Evolutionary conservation across 1,140 invertebrate species (phyloP), one percentile per base, ranked within the genome.

Genomic region (Drosophila mauritiana): DNA sequence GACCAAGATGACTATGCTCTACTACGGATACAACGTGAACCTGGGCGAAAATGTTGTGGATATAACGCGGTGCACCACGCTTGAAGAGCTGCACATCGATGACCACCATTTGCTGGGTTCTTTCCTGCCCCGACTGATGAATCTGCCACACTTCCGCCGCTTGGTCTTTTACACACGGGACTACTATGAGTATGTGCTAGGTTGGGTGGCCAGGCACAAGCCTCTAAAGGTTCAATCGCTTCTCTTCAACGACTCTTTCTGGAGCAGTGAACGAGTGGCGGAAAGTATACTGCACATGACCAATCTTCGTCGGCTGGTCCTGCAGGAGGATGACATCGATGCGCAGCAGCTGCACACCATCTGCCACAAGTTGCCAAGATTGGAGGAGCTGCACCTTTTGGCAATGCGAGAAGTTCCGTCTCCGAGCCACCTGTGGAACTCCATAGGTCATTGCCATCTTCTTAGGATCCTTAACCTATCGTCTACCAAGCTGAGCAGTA

Each of bases 261-360:
- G 85, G 85, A 67, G 36, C 25, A 90, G 68, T 22, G 54, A 54
- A 8, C 43, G 4, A 11, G 27, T 69, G 0, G 48, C 72, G 17
- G 17, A 58, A 0, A 39, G 13, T 34, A 62, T 90, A 0, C 1
- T 4, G 6, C 8, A 15, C 0, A 73, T 90, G 74, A 4, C 46
- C 10, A 81, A 85, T 57, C 48, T 90, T 2, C 63, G 64, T 0
- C 53, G 65, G n/a, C 39, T 90, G 11, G 43, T 45, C 1, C 15
- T 90, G n/a, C 46, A 73, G 2, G 65, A 90, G 2, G 86, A 90
- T 45, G 86, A 90, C 31, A 77, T 90, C 15, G 69, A 68, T 10
- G n/a, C 51, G 7, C 13, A 63, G 0, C 31, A 63, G 13, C 43
- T 90, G 34, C 27, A 52, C 12, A 22, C 15, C 6, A 52, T 82